Base-by-base conservation (phyloP, 2,797 vertebrate genomes). In the Anas capensis region DNA sequence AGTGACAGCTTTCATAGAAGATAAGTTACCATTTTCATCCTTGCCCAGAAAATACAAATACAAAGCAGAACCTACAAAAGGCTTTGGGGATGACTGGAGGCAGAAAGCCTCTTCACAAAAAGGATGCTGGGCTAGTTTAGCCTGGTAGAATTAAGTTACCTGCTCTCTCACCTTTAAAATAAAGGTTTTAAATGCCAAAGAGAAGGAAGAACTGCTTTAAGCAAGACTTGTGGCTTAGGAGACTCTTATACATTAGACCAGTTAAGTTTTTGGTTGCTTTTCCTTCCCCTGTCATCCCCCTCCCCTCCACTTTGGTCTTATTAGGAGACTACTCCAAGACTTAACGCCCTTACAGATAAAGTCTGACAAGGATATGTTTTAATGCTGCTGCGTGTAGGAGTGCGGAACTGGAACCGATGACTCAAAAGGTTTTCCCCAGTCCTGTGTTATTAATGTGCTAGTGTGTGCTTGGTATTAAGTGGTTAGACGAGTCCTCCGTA, bases 401-500 rank as follows among this genome's bases (percentile, higher is more conserved):
- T 60, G 58, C 4, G 12, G 64, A 79, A 23, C 70, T 86, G 78
- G 38, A 82, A 62, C 38, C 68, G 42, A 21, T 90, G 70, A 95
- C 53, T 91, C 53, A 71, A 29, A 92, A 95, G 51, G 64, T 51
- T 95, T 97, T 92, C 85, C 68, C 58, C 75, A 77, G 40, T 57
- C 23, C 46, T 71, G 5, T 66, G 54, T 56, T 91, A 26, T 80
- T 91, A 87, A 71, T 68, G 58, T 65, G 73, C 69, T 88, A 51
- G 33, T 78, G 33, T 86, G 62, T 77, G 60, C 65, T 71, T 36
- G 51, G 58, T 54, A 48, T 83, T 48, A 62, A 72, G 79, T 86
- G 15, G 82, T 83, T 88, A 73, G 82, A 73, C 80, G 36, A 88
- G 95, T 93, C 90, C 8, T 86, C 62, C 4, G 0, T 78, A 40